Evolutionary conservation across 2,888 invertebrate genomes (phyloP).

Genomic region (Morpho achilles): DNA sequence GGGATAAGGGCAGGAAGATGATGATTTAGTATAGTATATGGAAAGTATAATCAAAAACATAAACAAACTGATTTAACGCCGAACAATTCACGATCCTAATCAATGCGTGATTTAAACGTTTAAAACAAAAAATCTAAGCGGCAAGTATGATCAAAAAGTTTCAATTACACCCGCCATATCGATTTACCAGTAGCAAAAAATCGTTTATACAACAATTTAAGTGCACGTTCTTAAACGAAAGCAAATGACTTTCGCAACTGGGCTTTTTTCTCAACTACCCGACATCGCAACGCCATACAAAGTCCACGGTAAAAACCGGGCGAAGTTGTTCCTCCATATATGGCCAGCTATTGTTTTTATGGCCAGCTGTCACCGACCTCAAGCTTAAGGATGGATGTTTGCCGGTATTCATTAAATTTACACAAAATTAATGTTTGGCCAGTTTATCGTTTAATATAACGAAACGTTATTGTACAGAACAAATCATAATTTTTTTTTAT

Average conservation of each 20-base stretch:
- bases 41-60: not conserved
- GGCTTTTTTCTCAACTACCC: conserved; percentile 23
- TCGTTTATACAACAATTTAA: conserved; percentile 24
- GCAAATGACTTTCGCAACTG: conserved; percentile 26
- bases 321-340: conserved; percentile 24
- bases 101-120: conserved; percentile 1
- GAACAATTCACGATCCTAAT: conserved; percentile 4
- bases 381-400: conserved; percentile 34
- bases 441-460: conserved; percentile 21
- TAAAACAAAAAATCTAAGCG: conserved; percentile 8
- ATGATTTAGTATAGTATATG: too few relatives aligned
- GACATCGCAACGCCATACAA: conserved; percentile 24
- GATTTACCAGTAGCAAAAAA: conserved; percentile 26
- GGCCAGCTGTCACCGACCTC: conserved; percentile 30
- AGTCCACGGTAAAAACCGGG: conserved; percentile 25
- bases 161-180: conserved; percentile 25
- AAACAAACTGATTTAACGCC: conserved; percentile 4
- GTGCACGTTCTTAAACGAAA: conserved; percentile 27
- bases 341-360: conserved; percentile 59
- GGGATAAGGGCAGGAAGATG: too few relatives aligned
- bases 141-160: conserved; percentile 19
- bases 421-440: conserved; percentile 24
- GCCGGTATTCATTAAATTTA: conserved; percentile 35
- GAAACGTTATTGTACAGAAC: conserved; percentile 7
- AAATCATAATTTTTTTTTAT: not conserved